A percentile compares a stretch with the other conserved stretches of the same genome.
These are phyloP conservation scores for Tetranychus piercei DNA, from an alignment of 2,888 invertebrate species.

Conservation along the genomic window DNA sequence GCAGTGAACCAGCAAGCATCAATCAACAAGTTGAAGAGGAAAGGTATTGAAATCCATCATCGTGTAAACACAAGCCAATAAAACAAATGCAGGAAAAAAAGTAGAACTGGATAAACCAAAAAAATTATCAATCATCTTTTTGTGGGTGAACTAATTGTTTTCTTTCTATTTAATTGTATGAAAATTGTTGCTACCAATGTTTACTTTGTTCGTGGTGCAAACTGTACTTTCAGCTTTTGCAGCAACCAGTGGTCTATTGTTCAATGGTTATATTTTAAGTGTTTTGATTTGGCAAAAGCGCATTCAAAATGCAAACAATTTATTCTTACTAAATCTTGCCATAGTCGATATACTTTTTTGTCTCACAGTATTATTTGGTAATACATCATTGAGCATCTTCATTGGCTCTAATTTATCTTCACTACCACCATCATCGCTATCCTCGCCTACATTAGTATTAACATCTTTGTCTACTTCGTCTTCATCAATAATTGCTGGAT, in stretches of 20 bases:
- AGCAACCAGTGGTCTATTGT: conserved; percentile 43
- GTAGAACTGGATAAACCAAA: not conserved
- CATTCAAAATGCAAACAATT: conserved; percentile 47
- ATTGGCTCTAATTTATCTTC: not conserved
- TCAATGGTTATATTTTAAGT: conserved; percentile 54
- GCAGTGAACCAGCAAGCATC: not conserved
- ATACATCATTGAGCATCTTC: conserved; percentile 13
- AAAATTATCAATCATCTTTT: not conserved
- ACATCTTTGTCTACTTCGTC: not conserved
- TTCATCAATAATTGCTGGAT: not conserved
- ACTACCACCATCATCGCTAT: not conserved
- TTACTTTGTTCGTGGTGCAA: not conserved
- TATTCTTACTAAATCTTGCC: conserved; percentile 50
- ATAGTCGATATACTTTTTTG: conserved; percentile 50
- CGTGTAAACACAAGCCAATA: too few relatives aligned
- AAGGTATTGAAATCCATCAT: not conserved
- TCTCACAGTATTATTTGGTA: conserved; percentile 38
- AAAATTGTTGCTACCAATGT: not conserved
- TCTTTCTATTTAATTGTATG: too few relatives aligned
- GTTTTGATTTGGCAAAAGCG: conserved; percentile 50
- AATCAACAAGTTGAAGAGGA: not conserved
- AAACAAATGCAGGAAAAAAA: too few relatives aligned
- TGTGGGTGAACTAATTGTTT: not conserved
- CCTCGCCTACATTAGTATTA: not conserved
- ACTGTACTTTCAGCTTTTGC: conserved; percentile 16